These are phyloP conservation scores for Leptinotarsa defecta DNA, from an alignment of 1,140 invertebrate genomes.

Conservation along the genomic window DNA sequence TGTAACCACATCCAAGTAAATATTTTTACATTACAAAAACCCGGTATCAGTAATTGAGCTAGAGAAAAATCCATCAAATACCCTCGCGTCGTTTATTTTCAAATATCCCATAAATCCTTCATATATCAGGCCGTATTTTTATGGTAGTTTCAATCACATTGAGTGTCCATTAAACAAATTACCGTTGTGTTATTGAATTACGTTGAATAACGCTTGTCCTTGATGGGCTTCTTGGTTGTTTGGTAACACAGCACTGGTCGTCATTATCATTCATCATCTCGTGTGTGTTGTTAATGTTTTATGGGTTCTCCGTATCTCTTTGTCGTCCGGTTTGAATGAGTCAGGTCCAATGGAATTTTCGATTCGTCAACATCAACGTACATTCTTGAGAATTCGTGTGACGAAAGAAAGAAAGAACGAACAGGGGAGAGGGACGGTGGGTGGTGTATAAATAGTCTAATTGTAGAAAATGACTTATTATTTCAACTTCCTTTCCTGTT, in stretches of 20 bases:
- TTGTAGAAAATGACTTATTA: no score
- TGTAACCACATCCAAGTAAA: no score
- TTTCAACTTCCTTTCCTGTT: no score
- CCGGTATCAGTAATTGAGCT: no score
- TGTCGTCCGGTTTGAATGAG: not conserved
- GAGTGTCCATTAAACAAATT: not conserved
- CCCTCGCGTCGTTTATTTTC: no score
- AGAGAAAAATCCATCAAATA: no score
- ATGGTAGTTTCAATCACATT: not conserved
- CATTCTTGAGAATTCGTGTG: no score
- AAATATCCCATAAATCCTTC: no score
- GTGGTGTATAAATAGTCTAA: no score
- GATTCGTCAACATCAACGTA: not conserved
- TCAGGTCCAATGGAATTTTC: not conserved
- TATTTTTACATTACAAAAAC: no score
- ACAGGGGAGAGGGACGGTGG: no score
- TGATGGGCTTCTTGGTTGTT: not conserved
- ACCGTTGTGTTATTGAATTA: not conserved
- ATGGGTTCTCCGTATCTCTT: not conserved
- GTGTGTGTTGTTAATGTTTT: not conserved
- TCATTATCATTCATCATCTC: conserved; percentile 4
- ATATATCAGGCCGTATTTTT: not conserved
- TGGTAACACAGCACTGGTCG: not conserved
- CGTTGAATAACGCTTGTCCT: not conserved
- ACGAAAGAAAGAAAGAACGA: no score